Evolutionary conservation across 2,888 invertebrate genomes (phyloP), one percentile per base, ranked within the genome.

Genomic region (Oeneis ivallda): DNA sequence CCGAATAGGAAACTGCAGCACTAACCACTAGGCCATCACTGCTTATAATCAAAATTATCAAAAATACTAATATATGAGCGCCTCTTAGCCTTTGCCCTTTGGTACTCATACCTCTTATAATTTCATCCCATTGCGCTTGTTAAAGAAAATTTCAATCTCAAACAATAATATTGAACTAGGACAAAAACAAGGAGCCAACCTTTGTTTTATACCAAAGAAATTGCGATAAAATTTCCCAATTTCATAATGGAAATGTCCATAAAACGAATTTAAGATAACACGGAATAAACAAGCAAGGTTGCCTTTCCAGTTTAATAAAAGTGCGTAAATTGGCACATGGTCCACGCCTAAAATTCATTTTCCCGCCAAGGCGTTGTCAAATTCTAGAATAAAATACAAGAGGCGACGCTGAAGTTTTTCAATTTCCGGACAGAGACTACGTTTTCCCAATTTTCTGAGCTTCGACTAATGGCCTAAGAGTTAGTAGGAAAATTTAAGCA

Each of bases 391-490:
- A 85, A 85, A 86, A 81, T 79, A 79, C 49, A 78, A 77, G 77
- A 73, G 71, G 72, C 72, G 72, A 73, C 78, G 77, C 76, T 84
- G 82, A 89, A 91, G 84, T 89, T 91, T 91, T 90, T 89, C 89
- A 90, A 90, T 91, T 89, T 89, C 91, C 90, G 88, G 85, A 78
- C 83, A 61, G 77, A 79, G 78, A 79, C 82, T 79, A 83, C 83
- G 83, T 85, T 87, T 49, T 85, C 84, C 81, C 85, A 86, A 86
- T 88, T 84, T 86, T 78, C 81, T 79, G 76, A 82, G 84, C 82
- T 84, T 75, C 81, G 74, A 83, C 80, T 84, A 86, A 87, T 19
- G 13, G 49, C 5, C 26, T 5, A 17, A 26, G 19, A 19, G 26
- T 17, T 0, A 2, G 26, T 13, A 7, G 13, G 26, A 11, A 13